A percentile compares a stretch with the other conserved stretches of the same genome.
Evolutionary conservation across 2,113 vertebrate species (phyloP).

Genomic region (Phoenicopterus ruber): DNA sequence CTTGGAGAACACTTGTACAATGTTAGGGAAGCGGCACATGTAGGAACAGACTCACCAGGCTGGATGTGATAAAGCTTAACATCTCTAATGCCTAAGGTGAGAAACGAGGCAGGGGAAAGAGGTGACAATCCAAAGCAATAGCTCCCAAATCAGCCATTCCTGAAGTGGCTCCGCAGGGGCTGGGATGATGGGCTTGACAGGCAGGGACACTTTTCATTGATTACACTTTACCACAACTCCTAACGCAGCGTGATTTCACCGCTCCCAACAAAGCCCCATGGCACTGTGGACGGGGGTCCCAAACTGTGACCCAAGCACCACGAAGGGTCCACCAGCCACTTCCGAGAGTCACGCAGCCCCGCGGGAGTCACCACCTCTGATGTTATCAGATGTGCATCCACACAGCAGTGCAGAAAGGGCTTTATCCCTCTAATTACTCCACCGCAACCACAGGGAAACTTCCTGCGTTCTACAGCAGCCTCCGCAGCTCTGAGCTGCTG

Average conservation of each 20-base stretch:
- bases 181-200: not conserved
- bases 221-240: not conserved
- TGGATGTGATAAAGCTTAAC: not conserved
- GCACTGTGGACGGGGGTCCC: not conserved
- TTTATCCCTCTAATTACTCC: not conserved
- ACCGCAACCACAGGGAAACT: not conserved
- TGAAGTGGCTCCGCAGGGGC: not conserved
- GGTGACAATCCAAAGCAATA: not conserved
- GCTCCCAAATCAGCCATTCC: not conserved
- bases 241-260: not conserved
- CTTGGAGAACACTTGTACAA: not conserved
- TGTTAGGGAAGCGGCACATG: fast-evolving
- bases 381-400: not conserved
- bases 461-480: not conserved
- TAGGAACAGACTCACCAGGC: not conserved
- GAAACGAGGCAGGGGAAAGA: not conserved
- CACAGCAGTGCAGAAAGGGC: not conserved
- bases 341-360: not conserved
- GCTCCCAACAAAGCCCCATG: not conserved
- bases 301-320: not conserved
- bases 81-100: not conserved
- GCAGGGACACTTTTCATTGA: not conserved
- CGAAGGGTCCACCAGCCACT: fast-evolving
- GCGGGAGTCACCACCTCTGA: not conserved
- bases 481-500: not conserved